These are phyloP conservation scores for Pseudorhombus dupliciocellatus DNA, from an alignment of 2,113 vertebrate species.

Conservation along the genomic window DNA sequence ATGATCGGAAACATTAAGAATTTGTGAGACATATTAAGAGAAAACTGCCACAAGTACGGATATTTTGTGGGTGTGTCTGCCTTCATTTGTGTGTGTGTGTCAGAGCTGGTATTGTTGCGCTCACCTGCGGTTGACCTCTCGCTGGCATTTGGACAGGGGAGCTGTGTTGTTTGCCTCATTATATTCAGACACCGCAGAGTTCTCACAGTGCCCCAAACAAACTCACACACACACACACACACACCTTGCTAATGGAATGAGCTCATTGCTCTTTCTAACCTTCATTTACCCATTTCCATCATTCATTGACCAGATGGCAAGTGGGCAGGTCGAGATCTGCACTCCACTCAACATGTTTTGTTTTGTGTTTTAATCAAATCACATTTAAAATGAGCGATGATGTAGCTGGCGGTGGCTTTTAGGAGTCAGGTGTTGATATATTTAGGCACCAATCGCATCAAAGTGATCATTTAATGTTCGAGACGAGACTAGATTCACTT, in stretches of 20 bases:
- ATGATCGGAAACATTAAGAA: not conserved
- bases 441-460: not conserved
- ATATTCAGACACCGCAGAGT: slow-evolving; percentile 52
- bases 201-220: slow-evolving; percentile 22
- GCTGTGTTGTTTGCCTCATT: slow-evolving; percentile 57
- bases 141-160: slow-evolving; percentile 58
- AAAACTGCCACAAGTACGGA: not conserved
- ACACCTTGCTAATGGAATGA: slow-evolving; percentile 9
- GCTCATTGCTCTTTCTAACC: not conserved
- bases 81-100: slow-evolving; percentile 19
- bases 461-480: not conserved
- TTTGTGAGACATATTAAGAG: not conserved
- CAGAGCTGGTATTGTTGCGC: slow-evolving; percentile 9
- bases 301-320: not conserved
- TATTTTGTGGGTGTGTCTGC: not conserved
- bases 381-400: not conserved
- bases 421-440: no score
- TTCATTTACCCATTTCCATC: not conserved
- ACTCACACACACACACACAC: slow-evolving; percentile 17
- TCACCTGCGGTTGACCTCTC: slow-evolving; percentile 64
- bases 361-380: not conserved
- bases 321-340: not conserved
- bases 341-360: not conserved
- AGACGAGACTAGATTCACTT: no score
- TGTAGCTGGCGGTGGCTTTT: no score